These are phyloP conservation scores for Mobula birostris DNA, from an alignment of 2,113 vertebrate species.

Conservation along the genomic window DNA sequence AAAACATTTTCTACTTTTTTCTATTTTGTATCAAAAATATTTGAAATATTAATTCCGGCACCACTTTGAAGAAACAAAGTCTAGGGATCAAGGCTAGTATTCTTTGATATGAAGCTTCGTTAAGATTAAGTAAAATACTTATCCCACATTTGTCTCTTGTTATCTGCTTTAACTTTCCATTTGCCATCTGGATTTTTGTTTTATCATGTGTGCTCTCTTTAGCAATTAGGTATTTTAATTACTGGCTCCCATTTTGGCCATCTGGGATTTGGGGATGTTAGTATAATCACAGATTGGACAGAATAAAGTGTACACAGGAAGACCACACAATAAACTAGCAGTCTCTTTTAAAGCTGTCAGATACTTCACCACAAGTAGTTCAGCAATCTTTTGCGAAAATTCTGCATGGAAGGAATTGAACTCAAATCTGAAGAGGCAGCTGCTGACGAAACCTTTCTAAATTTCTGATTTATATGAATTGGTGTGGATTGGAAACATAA, in stretches of 20 bases:
- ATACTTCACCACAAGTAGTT: too few relatives aligned
- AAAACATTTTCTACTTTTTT: not conserved
- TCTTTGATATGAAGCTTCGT: not conserved
- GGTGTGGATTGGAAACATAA: not conserved
- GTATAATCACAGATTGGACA: not conserved
- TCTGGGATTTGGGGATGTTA: not conserved
- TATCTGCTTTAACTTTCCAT: not conserved
- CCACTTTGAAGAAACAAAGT: not conserved
- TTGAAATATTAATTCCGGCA: not conserved
- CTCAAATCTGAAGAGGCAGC: not conserved
- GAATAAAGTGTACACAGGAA: not conserved
- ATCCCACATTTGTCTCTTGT: not conserved
- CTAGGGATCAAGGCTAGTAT: not conserved
- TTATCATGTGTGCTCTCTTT: not conserved
- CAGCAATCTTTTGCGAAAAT: not conserved
- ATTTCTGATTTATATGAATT: not conserved
- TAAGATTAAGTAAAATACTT: not conserved
- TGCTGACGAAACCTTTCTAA: not conserved
- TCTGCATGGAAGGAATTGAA: not conserved
- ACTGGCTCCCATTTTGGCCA: not conserved
- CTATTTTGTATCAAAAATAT: not conserved
- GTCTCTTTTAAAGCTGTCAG: not conserved
- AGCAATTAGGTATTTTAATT: not conserved
- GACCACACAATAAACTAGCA: not conserved
- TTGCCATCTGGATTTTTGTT: slow-evolving; percentile 1